Evolutionary conservation across 92 coral and sea anemone genomes (phyloP).

Genomic region (Epizoanthus stellaris): DNA sequence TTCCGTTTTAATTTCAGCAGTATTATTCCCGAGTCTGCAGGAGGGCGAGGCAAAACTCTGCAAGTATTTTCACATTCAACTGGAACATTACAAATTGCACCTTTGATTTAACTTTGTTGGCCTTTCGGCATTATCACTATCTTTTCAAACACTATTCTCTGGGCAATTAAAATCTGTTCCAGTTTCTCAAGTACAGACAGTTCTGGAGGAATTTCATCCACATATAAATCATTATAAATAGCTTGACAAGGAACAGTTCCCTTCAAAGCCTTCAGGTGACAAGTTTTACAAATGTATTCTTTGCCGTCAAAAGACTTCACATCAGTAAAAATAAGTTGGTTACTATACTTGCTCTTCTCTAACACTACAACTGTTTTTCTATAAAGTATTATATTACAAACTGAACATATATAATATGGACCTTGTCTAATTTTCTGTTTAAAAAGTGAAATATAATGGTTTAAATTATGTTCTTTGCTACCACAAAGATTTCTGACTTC

Average conservation of each 20-base stretch:
- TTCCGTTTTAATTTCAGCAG: conserved; percentile 55
- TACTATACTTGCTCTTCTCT: conserved; percentile 41
- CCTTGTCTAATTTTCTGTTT: conserved; percentile 69
- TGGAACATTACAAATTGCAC: too few relatives aligned
- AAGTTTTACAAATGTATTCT: conserved; percentile 76
- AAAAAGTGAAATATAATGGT: conserved; percentile 48
- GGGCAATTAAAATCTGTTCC: conserved; percentile 65
- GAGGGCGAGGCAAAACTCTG: conserved; percentile 65
- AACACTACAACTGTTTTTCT: conserved; percentile 48
- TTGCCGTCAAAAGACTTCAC: conserved; percentile 65
- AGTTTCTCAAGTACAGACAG: conserved; percentile 65
- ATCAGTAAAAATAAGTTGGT: conserved; percentile 50
- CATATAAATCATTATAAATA: conserved; percentile 54
- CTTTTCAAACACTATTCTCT: conserved; percentile 68
- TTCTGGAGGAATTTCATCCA: conserved; percentile 66
- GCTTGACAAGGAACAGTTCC: conserved; percentile 74
- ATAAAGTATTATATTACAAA: conserved; percentile 62
- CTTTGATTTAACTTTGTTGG: too few relatives aligned
- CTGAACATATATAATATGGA: conserved; percentile 65
- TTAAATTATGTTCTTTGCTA: conserved; percentile 24
- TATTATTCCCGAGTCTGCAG: conserved; percentile 71
- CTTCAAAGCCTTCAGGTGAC: conserved; percentile 63
- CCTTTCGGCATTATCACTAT: conserved; percentile 56
- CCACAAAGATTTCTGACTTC: neutral
- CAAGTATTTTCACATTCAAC: conserved; percentile 68